These are phyloP conservation scores for Holothuria scabra DNA, from an alignment of 53 echinoderm and acorn worm genomes.

Conservation along the genomic window DNA sequence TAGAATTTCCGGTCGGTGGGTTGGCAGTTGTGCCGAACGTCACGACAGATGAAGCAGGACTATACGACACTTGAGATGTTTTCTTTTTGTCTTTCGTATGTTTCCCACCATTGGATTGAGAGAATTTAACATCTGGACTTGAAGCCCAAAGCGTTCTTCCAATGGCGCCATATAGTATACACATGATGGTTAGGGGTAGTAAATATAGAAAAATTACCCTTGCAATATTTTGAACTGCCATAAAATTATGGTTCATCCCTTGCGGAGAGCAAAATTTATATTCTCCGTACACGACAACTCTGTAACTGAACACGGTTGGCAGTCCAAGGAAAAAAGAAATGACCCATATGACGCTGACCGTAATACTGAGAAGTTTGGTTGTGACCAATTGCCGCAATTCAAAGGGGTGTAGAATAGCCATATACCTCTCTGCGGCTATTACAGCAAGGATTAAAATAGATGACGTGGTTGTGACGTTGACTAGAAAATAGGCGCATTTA, in stretches of 20 bases:
- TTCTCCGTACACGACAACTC: conserved; percentile 32
- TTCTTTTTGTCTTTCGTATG: conserved; percentile 34
- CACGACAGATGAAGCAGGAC: conserved; percentile 47
- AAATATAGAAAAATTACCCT: conserved; percentile 67
- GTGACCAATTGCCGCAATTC: conserved; percentile 78
- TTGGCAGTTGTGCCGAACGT: conserved; percentile 20
- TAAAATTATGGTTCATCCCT: conserved; percentile 6
- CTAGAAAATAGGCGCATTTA: conserved; percentile 59
- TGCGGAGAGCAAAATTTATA: conserved; percentile 50
- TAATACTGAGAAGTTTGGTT: conserved; percentile 64
- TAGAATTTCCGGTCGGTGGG: conserved; percentile 1
- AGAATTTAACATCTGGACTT: conserved; percentile 62
- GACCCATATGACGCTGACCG: conserved; percentile 74
- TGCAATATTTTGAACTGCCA: conserved; percentile 48
- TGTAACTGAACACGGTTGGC: conserved; percentile 63
- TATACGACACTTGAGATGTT: conserved; percentile 30
- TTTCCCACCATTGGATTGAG: conserved; percentile 35
- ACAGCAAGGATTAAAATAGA: conserved; percentile 84
- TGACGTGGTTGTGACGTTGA: conserved; percentile 74
- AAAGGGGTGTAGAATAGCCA: conserved; percentile 87
- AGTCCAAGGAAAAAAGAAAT: conserved; percentile 61
- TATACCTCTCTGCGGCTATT: conserved; percentile 87
- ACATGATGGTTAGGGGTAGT: conserved; percentile 68
- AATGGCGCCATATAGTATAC: conserved; percentile 78
- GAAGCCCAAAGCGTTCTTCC: conserved; percentile 78